These are phyloP conservation scores for Therioaphis trifolii DNA, from an alignment of 2,888 invertebrate species.

Conservation along the genomic window DNA sequence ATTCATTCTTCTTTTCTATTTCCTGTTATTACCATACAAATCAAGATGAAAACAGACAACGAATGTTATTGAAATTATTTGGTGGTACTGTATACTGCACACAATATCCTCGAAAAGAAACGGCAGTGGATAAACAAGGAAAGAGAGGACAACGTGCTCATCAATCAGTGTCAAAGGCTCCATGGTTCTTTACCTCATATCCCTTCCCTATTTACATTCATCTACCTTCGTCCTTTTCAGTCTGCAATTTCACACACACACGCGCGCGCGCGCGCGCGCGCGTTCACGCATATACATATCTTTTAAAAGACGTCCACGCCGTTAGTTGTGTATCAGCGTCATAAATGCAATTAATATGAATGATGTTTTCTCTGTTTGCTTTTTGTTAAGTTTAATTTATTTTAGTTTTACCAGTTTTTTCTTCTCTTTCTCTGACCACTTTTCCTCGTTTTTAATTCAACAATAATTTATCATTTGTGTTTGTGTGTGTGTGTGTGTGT, in stretches of 20 bases:
- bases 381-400: conserved; percentile 40
- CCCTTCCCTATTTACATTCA: background rate
- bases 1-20: background rate
- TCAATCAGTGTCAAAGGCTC: conserved; percentile 53
- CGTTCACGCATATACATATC: conserved; percentile 24
- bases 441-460: conserved; percentile 19
- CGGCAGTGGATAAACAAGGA: background rate
- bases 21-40: background rate
- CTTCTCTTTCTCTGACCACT: background rate
- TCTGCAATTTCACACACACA: background rate
- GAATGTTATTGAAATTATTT: conserved; percentile 34
- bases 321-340: conserved; percentile 22
- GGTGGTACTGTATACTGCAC: background rate
- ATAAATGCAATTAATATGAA: conserved; percentile 58
- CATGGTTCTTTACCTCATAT: conserved; percentile 29
- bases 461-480: conserved; percentile 43
- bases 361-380: conserved; percentile 30
- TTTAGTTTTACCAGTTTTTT: conserved; percentile 27
- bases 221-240: background rate
- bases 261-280: background rate
- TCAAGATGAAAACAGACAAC: conserved; percentile 11
- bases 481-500: background rate
- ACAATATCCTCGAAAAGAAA: conserved; percentile 30
- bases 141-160: conserved; percentile 33
- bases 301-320: conserved; percentile 49